Evolutionary conservation across 1,140 invertebrate genomes (phyloP).

Genomic region (Eciton burchellii): DNA sequence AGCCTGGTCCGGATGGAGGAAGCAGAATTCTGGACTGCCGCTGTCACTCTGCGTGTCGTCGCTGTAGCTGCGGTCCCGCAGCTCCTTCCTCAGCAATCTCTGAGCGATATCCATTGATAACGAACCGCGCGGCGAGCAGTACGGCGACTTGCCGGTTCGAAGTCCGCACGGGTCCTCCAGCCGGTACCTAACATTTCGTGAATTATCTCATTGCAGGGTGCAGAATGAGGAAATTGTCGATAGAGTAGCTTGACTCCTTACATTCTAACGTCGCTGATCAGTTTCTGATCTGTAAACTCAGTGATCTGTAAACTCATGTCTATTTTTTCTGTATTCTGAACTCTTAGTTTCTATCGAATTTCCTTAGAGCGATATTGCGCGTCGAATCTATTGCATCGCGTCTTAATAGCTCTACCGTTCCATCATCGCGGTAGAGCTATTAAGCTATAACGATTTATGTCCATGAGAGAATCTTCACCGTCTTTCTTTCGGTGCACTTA

Average conservation of each 20-base stretch:
- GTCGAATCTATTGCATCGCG: neutral
- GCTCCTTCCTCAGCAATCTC: constrained; percentile 87
- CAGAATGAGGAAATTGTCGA: neutral
- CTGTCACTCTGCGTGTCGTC: constrained; percentile 85
- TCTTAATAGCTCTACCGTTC: neutral
- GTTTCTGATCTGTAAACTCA: neutral
- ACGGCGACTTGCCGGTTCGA: constrained; percentile 89
- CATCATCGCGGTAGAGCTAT: neutral
- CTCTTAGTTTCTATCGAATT: too few relatives aligned
- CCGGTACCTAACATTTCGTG: constrained; percentile 87
- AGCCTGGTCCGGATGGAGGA: constrained; percentile 94
- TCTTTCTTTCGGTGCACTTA: constrained; percentile 66
- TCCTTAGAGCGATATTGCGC: too few relatives aligned
- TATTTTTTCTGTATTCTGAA: neutral
- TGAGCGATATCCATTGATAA: constrained; percentile 87
- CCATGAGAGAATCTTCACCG: neutral
- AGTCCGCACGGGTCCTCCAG: constrained; percentile 92
- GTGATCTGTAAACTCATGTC: neutral
- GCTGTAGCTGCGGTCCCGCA: constrained; percentile 83
- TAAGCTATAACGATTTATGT: neutral
- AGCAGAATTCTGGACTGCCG: constrained; percentile 86
- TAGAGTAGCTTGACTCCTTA: neutral
- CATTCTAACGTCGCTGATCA: neutral
- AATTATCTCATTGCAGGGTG: neutral
- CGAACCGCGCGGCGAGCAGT: constrained; percentile 92